phyloP scores from a whole-genome alignment of 2,888 invertebrate genomes.

The Chydorus sphaericus region DNA sequence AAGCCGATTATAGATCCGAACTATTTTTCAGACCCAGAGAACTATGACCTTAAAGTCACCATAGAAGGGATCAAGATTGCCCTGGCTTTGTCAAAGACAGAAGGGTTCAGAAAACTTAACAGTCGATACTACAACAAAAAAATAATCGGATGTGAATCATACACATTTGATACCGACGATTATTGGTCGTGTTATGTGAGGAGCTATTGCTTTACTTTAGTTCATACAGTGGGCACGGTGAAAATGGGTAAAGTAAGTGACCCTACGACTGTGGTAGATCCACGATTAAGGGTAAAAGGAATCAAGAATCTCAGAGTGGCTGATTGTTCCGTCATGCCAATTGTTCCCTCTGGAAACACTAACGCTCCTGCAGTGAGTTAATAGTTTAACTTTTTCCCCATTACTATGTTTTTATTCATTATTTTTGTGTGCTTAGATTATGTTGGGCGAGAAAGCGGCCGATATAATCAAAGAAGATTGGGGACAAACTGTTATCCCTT shows the following conservation, averaged over 20 bases:
- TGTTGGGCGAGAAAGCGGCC: neutral
- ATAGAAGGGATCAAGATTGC: conserved; percentile 72
- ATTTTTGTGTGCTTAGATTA: neutral
- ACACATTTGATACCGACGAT: conserved; percentile 49
- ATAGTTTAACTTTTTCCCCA: neutral
- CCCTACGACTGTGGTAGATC: conserved; percentile 67
- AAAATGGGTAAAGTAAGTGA: conserved; percentile 77
- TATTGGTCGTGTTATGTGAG: conserved; percentile 78
- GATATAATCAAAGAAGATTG: neutral
- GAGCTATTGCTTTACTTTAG: conserved; percentile 76
- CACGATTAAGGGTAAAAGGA: conserved; percentile 59
- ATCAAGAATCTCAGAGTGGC: conserved; percentile 62
- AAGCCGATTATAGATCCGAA: conserved; percentile 55
- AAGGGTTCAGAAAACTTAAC: conserved; percentile 48
- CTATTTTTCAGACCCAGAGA: conserved; percentile 57
- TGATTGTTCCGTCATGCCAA: conserved; percentile 79
- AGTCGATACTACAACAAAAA: conserved; percentile 56
- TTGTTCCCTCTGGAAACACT: conserved; percentile 74
- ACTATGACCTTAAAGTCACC: conserved; percentile 56
- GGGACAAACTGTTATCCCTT: no score
- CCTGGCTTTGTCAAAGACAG: conserved; percentile 50
- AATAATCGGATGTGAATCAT: conserved; percentile 66
- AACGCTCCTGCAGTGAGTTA: conserved; percentile 88
- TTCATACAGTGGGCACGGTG: conserved; percentile 74
- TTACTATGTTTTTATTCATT: neutral